phyloP scores from a whole-genome alignment of 2,113 vertebrate species.

The Chionodraco myersi region DNA sequence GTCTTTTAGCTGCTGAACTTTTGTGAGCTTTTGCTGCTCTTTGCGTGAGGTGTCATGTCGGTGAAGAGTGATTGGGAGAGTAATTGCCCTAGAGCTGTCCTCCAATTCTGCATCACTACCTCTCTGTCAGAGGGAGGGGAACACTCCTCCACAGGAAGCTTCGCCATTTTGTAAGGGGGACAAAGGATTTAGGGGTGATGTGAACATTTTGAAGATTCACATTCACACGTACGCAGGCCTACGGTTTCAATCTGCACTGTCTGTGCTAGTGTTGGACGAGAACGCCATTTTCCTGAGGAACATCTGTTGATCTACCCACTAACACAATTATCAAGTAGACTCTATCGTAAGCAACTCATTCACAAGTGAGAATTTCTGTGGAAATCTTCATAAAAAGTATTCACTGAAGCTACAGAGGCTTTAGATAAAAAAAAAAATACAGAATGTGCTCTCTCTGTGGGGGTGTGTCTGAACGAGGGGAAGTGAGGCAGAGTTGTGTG shows the following conservation, averaged over 20 bases:
- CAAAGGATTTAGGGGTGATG: neutral
- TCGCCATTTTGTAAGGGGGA: constrained; percentile 55
- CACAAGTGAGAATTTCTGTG: constrained; percentile 23
- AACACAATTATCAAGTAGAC: constrained; percentile 5
- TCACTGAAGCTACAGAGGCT: constrained; percentile 30
- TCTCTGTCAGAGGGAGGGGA: constrained; percentile 10
- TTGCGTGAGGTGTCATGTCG: constrained; percentile 55
- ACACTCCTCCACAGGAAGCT: constrained; percentile 57
- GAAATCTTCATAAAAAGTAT: constrained; percentile 34
- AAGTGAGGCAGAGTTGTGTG: constrained; percentile 70
- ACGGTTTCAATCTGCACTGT: neutral
- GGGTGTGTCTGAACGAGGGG: constrained; percentile 77
- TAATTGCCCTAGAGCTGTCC: constrained; percentile 73
- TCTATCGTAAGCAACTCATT: constrained; percentile 14
- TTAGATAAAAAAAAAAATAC: constrained; percentile 28
- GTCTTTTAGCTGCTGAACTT: constrained; percentile 8
- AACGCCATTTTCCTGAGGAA: constrained; percentile 29
- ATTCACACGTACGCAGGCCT: neutral
- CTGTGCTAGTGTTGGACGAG: neutral
- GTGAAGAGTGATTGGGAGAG: constrained; percentile 54
- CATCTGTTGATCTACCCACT: constrained; percentile 38
- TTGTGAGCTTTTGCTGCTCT: constrained; percentile 27
- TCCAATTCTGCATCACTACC: constrained; percentile 62
- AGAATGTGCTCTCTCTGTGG: constrained; percentile 34
- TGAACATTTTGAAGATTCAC: constrained; percentile 7